Percentiles rank a stretch among this genome's conserved stretches.
These are phyloP conservation scores for Malthinus flaveolus DNA, from an alignment of 2,888 invertebrate species.

Conservation along the genomic window DNA sequence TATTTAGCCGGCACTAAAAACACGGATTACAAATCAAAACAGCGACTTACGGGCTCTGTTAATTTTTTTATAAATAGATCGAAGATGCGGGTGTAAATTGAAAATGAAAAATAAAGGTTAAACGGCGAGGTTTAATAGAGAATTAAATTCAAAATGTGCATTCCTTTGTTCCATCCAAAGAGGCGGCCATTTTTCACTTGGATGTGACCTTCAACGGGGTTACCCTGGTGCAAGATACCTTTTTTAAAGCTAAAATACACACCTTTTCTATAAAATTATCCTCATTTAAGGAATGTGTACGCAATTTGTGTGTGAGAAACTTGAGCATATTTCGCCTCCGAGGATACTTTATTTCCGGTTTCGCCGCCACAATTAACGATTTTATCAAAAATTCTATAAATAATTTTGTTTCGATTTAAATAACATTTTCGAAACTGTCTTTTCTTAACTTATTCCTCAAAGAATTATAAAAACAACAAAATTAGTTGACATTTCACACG, in stretches of 20 bases:
- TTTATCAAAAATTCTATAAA: conserved; percentile 23
- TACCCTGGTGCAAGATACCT: conserved; percentile 36
- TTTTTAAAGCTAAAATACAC: conserved; percentile 51
- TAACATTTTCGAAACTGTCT: no score
- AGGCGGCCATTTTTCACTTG: conserved; percentile 67
- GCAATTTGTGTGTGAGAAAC: conserved; percentile 83
- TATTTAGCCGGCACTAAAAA: conserved; percentile 41
- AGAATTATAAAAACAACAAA: conserved; percentile 27
- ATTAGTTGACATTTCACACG: conserved; percentile 41
- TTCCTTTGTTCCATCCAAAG: conserved; percentile 65
- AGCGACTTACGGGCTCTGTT: neutral
- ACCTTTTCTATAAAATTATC: conserved; percentile 77
- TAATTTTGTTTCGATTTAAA: no score
- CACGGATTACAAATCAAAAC: conserved; percentile 4
- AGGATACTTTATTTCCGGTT: conserved; percentile 49
- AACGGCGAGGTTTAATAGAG: conserved; percentile 14
- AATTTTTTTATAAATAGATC: neutral
- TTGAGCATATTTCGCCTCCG: conserved; percentile 76
- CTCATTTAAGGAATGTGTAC: conserved; percentile 85
- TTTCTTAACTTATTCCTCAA: conserved; percentile 1
- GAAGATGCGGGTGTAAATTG: neutral
- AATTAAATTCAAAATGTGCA: conserved; percentile 42
- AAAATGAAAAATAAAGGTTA: conserved; percentile 9
- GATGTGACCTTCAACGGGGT: conserved; percentile 57
- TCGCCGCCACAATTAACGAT: conserved; percentile 52